Percentiles rank a stretch among this genome's conserved stretches.
phyloP scores from a whole-genome alignment of 2,113 vertebrate genomes.

The Petrocephalus microphthalmus region DNA sequence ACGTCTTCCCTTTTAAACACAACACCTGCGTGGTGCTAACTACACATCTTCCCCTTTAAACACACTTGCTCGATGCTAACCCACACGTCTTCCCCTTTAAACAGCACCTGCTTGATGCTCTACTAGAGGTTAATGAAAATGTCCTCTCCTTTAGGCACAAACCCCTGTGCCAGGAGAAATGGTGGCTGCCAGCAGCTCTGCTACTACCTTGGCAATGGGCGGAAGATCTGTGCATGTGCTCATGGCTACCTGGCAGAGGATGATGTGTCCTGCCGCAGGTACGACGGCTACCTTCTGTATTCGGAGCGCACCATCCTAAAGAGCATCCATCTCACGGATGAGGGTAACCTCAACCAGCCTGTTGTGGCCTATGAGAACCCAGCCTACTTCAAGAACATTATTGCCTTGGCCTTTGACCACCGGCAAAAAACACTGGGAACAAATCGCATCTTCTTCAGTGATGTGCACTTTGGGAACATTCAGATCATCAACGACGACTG shows the following conservation, averaged over 20 bases:
- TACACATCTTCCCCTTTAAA: too few species aligned
- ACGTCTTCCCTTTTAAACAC: background rate
- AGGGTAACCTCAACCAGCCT: constrained; percentile 70
- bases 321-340: constrained; percentile 75
- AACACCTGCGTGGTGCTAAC: too few species aligned
- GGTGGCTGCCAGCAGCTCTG: constrained; percentile 79
- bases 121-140: constrained; percentile 10
- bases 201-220: constrained; percentile 63
- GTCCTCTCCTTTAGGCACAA: constrained; percentile 61
- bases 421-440: constrained; percentile 57
- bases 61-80: background rate
- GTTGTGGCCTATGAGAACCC: constrained; percentile 71
- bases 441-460: constrained; percentile 78
- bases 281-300: constrained; percentile 76
- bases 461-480: constrained; percentile 80
- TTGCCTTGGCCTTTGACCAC: constrained; percentile 76
- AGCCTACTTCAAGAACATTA: constrained; percentile 74
- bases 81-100: background rate
- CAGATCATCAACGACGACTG: constrained; percentile 79
- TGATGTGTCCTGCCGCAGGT: constrained; percentile 61
- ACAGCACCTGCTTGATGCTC: background rate
- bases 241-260: constrained; percentile 72
- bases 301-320: constrained; percentile 75
- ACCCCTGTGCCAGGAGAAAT: constrained; percentile 68
- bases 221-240: constrained; percentile 67